Evolutionary conservation across 2,797 vertebrate genomes (phyloP), one percentile per base, ranked within the genome.

Genomic region (Microhierax caerulescens): DNA sequence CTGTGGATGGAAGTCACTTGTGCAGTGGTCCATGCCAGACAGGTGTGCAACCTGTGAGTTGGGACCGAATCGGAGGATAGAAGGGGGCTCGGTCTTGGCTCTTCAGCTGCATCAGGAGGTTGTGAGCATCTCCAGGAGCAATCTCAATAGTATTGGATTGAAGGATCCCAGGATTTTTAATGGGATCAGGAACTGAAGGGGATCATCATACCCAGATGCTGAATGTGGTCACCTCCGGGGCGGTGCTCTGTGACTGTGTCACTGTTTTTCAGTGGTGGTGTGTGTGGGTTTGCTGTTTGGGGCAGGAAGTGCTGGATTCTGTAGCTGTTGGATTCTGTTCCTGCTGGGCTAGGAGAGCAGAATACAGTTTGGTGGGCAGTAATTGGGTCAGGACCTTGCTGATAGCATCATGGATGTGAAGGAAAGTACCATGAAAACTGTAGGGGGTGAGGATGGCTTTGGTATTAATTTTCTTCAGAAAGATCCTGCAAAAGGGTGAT

Each of bases 131-230:
- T 47, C n/a, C 48, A 47, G 54, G 27, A 77, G 19, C 3, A 14
- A 53, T 76, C 70, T 65, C 75, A 34, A 56, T 65, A 57, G 39
- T 34, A 19, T 68, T 77, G 77, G 61, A 51, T 34, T 80, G 56
- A 89, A 85, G 48, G 63, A 82, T 89, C 67, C 51, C 34, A 72
- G 61, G 81, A 59, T 92, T 94, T 90, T 93, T 83, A 76, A 79
- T 70, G 77, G 54, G 77, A 90, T 93, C 82, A 82, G 64, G 88
- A 90, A 39, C 13, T 60, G 70, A 82, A 79, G 51, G 82, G 56
- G 51, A 64, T 95, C 61, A 28, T 57, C 0, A 0, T 68, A 70
- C 30, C 39, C 24, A 41, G 64, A 82, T 57, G 27, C 36, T 2
- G 20, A 34, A 34, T 19, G 53, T 1, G 2, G 50, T 72, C 64